These are phyloP conservation scores for Scaptodrosophila lebanonensis DNA, from an alignment of 1,140 invertebrate genomes.

Conservation along the genomic window DNA sequence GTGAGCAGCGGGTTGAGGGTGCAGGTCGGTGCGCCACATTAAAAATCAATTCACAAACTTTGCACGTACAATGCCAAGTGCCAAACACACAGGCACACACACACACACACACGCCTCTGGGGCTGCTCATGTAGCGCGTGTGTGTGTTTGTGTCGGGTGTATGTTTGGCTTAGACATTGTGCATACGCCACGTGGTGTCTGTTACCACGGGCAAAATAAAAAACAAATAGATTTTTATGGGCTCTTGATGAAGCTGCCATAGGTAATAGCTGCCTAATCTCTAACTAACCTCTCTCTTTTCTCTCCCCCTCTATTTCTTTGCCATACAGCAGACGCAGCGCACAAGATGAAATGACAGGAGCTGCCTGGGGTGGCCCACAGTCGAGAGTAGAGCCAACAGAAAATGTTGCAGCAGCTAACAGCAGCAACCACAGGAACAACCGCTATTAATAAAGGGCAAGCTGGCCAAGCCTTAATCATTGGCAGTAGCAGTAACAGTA, in stretches of 20 bases:
- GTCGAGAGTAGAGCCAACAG: constrained; percentile 20
- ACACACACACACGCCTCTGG: too few relatives aligned
- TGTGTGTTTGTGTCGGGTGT: constrained; percentile 5
- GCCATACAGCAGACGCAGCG: constrained; percentile 7
- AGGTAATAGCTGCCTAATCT: too few relatives aligned
- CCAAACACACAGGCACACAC: too few relatives aligned
- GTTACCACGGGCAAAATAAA: too few relatives aligned
- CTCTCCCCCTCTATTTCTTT: background rate
- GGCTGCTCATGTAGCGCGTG: background rate
- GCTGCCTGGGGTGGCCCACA: constrained; percentile 26
- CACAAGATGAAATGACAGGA: constrained; percentile 54
- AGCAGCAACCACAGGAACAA: constrained; percentile 23
- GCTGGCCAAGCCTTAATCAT: too few relatives aligned
- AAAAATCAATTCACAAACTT: constrained; percentile 70
- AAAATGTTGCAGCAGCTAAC: constrained; percentile 61
- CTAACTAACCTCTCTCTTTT: background rate
- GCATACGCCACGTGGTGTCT: too few relatives aligned
- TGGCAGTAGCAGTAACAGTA: constrained; percentile 23
- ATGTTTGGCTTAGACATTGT: constrained; percentile 2
- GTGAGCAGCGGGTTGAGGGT: background rate
- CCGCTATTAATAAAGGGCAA: too few relatives aligned
- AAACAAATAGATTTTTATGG: constrained; percentile 2
- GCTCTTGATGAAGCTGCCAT: background rate
- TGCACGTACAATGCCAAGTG: constrained; percentile 47
- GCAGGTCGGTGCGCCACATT: constrained; percentile 49